These are phyloP conservation scores for Eupithecia pulchellata DNA, from an alignment of 2,888 invertebrate species.

Conservation along the genomic window DNA sequence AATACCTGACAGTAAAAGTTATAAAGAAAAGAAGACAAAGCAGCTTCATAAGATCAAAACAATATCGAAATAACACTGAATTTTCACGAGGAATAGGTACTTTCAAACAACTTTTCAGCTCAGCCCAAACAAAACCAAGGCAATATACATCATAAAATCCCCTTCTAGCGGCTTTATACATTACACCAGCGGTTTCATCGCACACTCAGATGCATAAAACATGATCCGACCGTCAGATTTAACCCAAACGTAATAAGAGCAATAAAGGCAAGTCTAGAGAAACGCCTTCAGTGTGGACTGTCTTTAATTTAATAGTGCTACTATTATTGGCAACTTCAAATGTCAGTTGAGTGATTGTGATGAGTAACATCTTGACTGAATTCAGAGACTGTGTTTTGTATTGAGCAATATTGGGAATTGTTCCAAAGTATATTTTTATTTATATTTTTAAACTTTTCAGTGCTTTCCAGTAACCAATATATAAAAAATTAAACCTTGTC, in stretches of 20 bases:
- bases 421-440: background rate
- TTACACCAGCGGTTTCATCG: slow-evolving; percentile 80
- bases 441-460: background rate
- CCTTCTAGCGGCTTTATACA: slow-evolving; percentile 75
- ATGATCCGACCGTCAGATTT: slow-evolving; percentile 83
- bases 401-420: slow-evolving; percentile 7
- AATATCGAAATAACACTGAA: background rate
- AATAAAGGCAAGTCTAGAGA: slow-evolving; percentile 69
- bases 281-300: slow-evolving; percentile 54
- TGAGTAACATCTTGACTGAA: slow-evolving; percentile 20
- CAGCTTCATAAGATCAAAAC: background rate
- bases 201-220: slow-evolving; percentile 83
- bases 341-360: slow-evolving; percentile 35
- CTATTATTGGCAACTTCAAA: slow-evolving; percentile 41
- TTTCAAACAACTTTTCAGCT: slow-evolving; percentile 46
- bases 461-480: background rate
- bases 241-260: slow-evolving; percentile 83
- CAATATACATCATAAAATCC: slow-evolving; percentile 74
- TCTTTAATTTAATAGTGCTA: slow-evolving; percentile 53
- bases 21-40: background rate
- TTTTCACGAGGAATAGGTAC: slow-evolving; percentile 30
- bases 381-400: slow-evolving; percentile 16
- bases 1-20: background rate
- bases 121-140: slow-evolving; percentile 65
- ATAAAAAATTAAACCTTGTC: background rate